A percentile compares a stretch with the other conserved stretches of the same genome.
Evolutionary conservation across 2,797 vertebrate species (phyloP).

Genomic region (Pampus argenteus): DNA sequence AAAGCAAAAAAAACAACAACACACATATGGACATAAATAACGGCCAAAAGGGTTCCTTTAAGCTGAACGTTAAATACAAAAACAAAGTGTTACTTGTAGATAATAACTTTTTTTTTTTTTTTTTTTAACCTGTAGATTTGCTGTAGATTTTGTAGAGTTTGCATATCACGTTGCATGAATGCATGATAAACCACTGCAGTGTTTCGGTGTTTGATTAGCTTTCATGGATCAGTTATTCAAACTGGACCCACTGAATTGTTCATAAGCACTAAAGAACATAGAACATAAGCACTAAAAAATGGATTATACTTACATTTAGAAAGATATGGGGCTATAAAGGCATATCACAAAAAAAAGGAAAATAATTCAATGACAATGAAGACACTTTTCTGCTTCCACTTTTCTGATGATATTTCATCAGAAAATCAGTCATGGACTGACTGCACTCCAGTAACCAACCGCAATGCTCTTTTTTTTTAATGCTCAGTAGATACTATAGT

Average conservation of each 20-base stretch:
- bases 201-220: too few relatives aligned
- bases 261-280: background rate
- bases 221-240: background rate
- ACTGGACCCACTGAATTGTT: background rate
- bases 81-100: background rate
- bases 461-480: slow-evolving; percentile 24
- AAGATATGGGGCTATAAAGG: background rate
- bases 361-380: too few relatives aligned
- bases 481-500: slow-evolving; percentile 20
- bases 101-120: slow-evolving; percentile 4
- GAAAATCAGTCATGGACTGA: background rate
- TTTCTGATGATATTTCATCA: background rate
- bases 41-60: slow-evolving; percentile 24
- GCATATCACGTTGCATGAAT: too few relatives aligned
- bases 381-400: too few relatives aligned
- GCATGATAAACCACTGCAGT: too few relatives aligned
- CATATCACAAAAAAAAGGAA: too few relatives aligned
- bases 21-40: slow-evolving; percentile 21
- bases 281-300: background rate
- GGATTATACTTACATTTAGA: background rate
- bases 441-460: background rate
- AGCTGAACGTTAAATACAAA: slow-evolving; percentile 27
- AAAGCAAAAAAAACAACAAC: slow-evolving; percentile 55
- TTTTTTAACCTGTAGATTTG: too few relatives aligned
- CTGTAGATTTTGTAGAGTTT: too few relatives aligned